These are phyloP conservation scores for Carapus acus DNA, from an alignment of 2,797 vertebrate species.

Conservation along the genomic window DNA sequence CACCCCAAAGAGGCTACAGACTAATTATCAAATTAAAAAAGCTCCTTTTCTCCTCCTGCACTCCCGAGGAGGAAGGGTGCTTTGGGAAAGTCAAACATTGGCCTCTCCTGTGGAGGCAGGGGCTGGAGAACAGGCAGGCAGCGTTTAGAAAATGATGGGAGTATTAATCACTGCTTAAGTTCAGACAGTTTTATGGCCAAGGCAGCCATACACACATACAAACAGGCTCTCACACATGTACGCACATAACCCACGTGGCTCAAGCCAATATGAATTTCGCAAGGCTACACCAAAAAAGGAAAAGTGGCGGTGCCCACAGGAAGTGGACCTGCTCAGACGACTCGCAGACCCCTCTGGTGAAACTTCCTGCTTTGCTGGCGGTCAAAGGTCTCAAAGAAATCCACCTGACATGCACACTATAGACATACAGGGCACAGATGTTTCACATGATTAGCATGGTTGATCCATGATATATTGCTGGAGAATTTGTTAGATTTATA, in stretches of 20 bases:
- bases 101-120: constrained; percentile 60
- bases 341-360: constrained; percentile 48
- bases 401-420: constrained; percentile 58
- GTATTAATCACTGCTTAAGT: constrained; percentile 79
- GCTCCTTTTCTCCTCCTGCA: constrained; percentile 65
- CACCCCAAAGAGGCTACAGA: constrained; percentile 66
- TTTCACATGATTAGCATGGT: neutral
- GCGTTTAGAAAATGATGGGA: constrained; percentile 79
- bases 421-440: constrained; percentile 4
- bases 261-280: constrained; percentile 31
- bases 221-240: constrained; percentile 16
- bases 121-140: constrained; percentile 63
- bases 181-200: constrained; percentile 72
- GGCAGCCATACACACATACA: constrained; percentile 41
- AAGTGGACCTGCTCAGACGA: constrained; percentile 53
- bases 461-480: neutral
- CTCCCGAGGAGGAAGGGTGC: constrained; percentile 57
- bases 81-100: constrained; percentile 75
- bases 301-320: constrained; percentile 52
- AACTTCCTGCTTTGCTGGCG: constrained; percentile 52
- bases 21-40: constrained; percentile 84
- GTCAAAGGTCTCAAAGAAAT: constrained; percentile 55
- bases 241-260: constrained; percentile 26
- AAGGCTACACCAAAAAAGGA: constrained; percentile 50
- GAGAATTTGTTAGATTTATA: neutral